phyloP scores from a whole-genome alignment of 1,140 invertebrate species.

The Coenobita brevimanus region DNA sequence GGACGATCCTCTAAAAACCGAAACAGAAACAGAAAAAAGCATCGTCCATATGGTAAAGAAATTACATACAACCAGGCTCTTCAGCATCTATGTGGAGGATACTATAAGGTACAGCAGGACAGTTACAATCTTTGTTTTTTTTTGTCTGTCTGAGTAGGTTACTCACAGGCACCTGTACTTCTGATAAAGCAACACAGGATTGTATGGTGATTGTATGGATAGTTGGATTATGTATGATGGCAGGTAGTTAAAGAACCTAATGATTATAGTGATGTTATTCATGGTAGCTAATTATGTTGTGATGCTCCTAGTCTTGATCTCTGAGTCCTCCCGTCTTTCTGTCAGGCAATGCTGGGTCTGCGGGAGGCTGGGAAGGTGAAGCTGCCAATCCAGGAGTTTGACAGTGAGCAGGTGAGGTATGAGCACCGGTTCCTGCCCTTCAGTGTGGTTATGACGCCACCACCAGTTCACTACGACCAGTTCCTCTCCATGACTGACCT shows the following conservation, averaged over 20 bases:
- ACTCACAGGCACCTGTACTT: background rate
- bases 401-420: conserved; percentile 94
- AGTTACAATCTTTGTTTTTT: background rate
- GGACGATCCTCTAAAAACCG: conserved; percentile 70
- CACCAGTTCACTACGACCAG: conserved; percentile 90
- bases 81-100: conserved; percentile 95
- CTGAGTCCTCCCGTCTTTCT: too few species aligned
- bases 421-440: conserved; percentile 95
- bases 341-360: conserved; percentile 84
- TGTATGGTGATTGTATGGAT: too few species aligned
- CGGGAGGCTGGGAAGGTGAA: conserved; percentile 81
- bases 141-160: too few species aligned
- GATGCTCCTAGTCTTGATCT: too few species aligned
- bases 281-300: too few species aligned
- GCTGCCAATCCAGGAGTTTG: conserved; percentile 89
- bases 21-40: conserved; percentile 78
- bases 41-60: conserved; percentile 86
- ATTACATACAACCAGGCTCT: conserved; percentile 90
- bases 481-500: conserved; percentile 83
- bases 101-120: conserved; percentile 84
- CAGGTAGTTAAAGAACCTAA: too few species aligned
- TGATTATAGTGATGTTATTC: too few species aligned
- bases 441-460: conserved; percentile 88
- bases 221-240: too few species aligned
- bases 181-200: too few species aligned